Percentiles rank a stretch among this genome's conserved stretches.
These are phyloP conservation scores for Elymnias hypermnestra DNA, from an alignment of 1,140 invertebrate genomes.

Conservation along the genomic window DNA sequence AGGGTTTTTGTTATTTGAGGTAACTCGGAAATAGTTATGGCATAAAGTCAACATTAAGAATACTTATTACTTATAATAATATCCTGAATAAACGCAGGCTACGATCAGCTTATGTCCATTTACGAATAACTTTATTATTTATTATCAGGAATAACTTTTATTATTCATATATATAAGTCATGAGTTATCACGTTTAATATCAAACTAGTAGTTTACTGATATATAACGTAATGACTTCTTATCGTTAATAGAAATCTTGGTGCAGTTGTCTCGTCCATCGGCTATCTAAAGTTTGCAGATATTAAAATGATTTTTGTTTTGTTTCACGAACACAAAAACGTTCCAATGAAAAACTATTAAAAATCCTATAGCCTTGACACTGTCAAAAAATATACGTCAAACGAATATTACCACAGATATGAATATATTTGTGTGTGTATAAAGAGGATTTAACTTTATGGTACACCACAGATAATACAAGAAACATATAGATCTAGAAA, in stretches of 20 bases:
- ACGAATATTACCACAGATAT: too few relatives aligned
- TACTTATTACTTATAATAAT: conserved; percentile 26
- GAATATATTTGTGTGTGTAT: too few relatives aligned
- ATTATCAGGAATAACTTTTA: conserved; percentile 20
- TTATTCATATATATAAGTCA: conserved; percentile 20
- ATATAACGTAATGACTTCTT: too few relatives aligned
- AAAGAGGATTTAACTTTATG: too few relatives aligned
- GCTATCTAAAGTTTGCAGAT: neutral
- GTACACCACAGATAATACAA: too few relatives aligned
- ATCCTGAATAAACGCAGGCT: conserved; percentile 17
- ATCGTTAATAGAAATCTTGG: too few relatives aligned
- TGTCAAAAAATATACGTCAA: conserved; percentile 4
- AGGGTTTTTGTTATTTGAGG: conserved; percentile 51
- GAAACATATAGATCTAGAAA: too few relatives aligned
- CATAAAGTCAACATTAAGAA: conserved; percentile 69
- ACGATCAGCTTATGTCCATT: conserved; percentile 27
- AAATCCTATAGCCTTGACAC: conserved; percentile 7
- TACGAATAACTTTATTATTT: too few relatives aligned
- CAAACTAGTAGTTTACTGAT: too few relatives aligned
- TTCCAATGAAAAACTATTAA: neutral
- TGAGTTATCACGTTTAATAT: neutral
- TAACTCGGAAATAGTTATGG: conserved; percentile 66
- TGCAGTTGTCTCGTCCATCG: too few relatives aligned
- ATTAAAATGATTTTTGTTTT: neutral
- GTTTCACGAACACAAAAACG: neutral